A percentile compares a stretch with the other conserved stretches of the same genome.
Conservation (phyloP, 2,888 invertebrate genomes). For the Cyclophora punctaria region DNA sequence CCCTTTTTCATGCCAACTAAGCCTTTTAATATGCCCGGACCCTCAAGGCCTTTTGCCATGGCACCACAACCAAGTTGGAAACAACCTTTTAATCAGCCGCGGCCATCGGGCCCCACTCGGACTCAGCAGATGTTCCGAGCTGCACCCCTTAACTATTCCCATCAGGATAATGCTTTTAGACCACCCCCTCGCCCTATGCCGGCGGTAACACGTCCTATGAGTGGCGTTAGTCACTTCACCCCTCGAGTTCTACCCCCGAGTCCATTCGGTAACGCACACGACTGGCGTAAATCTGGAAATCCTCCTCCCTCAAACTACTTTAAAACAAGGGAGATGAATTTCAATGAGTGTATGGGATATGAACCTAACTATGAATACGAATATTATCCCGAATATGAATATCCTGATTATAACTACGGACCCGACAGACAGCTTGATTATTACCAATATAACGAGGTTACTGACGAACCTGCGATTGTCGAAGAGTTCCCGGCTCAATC, state of each 20-base stretch:
- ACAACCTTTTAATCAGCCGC: not conserved
- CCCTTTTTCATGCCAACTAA: not conserved
- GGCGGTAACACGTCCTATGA: not conserved
- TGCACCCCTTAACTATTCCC: not conserved
- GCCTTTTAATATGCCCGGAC: not conserved
- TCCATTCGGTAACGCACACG: slow-evolving; percentile 3
- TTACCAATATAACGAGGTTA: too few relatives aligned
- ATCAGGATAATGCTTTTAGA: not conserved
- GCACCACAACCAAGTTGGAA: not conserved
- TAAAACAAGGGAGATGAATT: slow-evolving; percentile 10
- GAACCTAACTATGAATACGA: too few relatives aligned
- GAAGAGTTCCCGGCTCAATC: too few relatives aligned
- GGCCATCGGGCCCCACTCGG: not conserved
- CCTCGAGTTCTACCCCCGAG: not conserved
- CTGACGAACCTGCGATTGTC: too few relatives aligned
- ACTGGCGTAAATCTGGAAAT: slow-evolving; percentile 13
- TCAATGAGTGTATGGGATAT: slow-evolving; percentile 8
- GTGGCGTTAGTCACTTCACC: slow-evolving; percentile 10
- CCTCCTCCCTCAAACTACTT: slow-evolving; percentile 7
- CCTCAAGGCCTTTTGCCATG: not conserved
- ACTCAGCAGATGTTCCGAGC: not conserved
- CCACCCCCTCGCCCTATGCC: not conserved
- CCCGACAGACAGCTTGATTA: too few relatives aligned
- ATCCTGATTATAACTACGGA: too few relatives aligned
- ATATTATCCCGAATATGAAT: too few relatives aligned